phyloP scores from a whole-genome alignment of 1,140 invertebrate genomes.

The Drosophila bocki region DNA sequence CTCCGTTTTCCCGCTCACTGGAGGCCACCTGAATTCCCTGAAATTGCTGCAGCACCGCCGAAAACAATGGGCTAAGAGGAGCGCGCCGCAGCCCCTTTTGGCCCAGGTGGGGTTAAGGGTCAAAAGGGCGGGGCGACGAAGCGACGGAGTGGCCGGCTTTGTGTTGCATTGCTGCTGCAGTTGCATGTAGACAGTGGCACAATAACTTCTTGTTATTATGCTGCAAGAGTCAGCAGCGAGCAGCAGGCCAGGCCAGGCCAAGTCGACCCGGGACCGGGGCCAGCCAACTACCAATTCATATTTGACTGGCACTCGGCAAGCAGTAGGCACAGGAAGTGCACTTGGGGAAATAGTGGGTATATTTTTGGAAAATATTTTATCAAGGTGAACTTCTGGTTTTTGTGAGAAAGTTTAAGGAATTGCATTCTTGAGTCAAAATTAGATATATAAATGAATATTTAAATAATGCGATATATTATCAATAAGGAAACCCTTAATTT shows the following conservation, averaged over 20 bases:
- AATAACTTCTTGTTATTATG: constrained; percentile 80
- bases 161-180: constrained; percentile 57
- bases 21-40: constrained; percentile 42
- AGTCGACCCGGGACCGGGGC: constrained; percentile 8
- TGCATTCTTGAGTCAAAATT: no score
- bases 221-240: constrained; percentile 53
- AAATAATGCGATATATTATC: background rate
- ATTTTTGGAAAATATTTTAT: background rate
- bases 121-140: background rate
- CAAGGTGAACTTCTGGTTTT: no score
- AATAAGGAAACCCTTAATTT: background rate
- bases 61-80: constrained; percentile 44
- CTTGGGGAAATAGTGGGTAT: background rate
- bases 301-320: constrained; percentile 74
- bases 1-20: constrained; percentile 43
- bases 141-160: constrained; percentile 15
- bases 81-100: background rate
- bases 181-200: constrained; percentile 67
- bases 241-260: constrained; percentile 10
- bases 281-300: constrained; percentile 70
- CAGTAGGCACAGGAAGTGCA: constrained; percentile 58
- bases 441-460: no score
- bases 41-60: constrained; percentile 29
- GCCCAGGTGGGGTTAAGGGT: constrained; percentile 1
- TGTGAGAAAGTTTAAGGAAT: no score